These are phyloP conservation scores for Anthopleura xanthogrammica DNA, from an alignment of 92 coral and sea anemone species.

Conservation along the genomic window DNA sequence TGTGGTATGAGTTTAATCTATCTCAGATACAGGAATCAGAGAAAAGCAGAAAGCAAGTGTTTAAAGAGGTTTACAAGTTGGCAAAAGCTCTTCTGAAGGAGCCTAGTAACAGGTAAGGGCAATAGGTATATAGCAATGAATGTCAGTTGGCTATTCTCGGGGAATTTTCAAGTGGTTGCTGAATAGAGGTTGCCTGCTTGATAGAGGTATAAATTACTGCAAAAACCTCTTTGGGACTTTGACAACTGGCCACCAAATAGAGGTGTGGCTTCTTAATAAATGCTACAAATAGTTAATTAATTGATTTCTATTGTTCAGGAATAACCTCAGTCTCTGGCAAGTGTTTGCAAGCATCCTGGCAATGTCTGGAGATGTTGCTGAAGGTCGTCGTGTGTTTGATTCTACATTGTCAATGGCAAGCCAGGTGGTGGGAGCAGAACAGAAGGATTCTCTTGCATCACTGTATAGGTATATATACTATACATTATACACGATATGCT, in stretches of 20 bases:
- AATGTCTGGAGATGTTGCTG: constrained; percentile 70
- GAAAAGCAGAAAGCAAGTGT: constrained; percentile 53
- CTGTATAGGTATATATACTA: constrained; percentile 41
- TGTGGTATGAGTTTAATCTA: constrained; percentile 68
- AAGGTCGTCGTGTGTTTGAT: constrained; percentile 76
- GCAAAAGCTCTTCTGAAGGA: constrained; percentile 79
- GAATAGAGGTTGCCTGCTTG: too few relatives aligned
- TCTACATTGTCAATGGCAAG: constrained; percentile 70
- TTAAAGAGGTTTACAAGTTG: constrained; percentile 78
- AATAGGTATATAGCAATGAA: neutral
- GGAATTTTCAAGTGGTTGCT: too few relatives aligned
- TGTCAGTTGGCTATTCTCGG: neutral
- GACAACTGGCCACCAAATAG: too few relatives aligned
- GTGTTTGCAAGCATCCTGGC: constrained; percentile 77
- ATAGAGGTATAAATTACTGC: too few relatives aligned
- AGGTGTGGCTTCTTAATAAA: too few relatives aligned
- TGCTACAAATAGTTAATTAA: neutral
- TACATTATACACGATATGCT: too few relatives aligned
- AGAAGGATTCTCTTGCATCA: constrained; percentile 28
- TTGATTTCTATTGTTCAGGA: constrained; percentile 33
- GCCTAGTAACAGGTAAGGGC: constrained; percentile 69
- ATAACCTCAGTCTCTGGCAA: constrained; percentile 82
- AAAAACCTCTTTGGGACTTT: too few relatives aligned
- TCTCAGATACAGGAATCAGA: constrained; percentile 38
- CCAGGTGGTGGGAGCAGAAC: constrained; percentile 45